Evolutionary conservation across 1,140 invertebrate species (phyloP).

Genomic region (Drosophila fuyamai): DNA sequence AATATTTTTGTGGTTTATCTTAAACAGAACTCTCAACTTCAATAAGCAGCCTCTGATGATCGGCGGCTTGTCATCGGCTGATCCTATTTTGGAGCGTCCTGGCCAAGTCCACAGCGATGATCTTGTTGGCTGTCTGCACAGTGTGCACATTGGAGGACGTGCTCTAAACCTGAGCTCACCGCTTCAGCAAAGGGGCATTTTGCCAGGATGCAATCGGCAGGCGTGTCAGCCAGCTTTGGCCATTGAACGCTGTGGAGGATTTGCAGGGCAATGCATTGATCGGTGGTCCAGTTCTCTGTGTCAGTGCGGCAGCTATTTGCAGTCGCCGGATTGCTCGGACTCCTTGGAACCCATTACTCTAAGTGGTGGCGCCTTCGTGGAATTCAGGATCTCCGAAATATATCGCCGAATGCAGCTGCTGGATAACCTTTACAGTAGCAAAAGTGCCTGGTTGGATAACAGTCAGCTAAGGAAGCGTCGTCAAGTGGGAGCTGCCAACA

Average conservation of each 20-base stretch:
- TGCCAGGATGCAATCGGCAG: constrained; percentile 89
- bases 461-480: constrained; percentile 24
- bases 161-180: constrained; percentile 92
- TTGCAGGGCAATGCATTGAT: constrained; percentile 91
- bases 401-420: constrained; percentile 93
- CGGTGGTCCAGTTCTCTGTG: constrained; percentile 91
- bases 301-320: constrained; percentile 88
- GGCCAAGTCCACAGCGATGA: constrained; percentile 96
- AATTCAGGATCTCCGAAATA: constrained; percentile 93
- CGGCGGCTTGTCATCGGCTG: constrained; percentile 93
- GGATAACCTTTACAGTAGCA: constrained; percentile 90
- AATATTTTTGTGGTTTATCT: not conserved
- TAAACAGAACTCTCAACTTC: constrained; percentile 93
- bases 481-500: constrained; percentile 31
- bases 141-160: constrained; percentile 94
- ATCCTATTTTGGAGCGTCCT: constrained; percentile 93
- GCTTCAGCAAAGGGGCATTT: constrained; percentile 89
- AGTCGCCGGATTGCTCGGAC: constrained; percentile 91
- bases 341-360: constrained; percentile 93
- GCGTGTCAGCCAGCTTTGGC: constrained; percentile 86
- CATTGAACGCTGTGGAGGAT: constrained; percentile 87
- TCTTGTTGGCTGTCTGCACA: constrained; percentile 96
- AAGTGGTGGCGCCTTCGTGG: constrained; percentile 90
- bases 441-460: constrained; percentile 87
- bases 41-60: constrained; percentile 94